Conservation (phyloP, 2,888 invertebrate species). For the Lagria hirta region DNA sequence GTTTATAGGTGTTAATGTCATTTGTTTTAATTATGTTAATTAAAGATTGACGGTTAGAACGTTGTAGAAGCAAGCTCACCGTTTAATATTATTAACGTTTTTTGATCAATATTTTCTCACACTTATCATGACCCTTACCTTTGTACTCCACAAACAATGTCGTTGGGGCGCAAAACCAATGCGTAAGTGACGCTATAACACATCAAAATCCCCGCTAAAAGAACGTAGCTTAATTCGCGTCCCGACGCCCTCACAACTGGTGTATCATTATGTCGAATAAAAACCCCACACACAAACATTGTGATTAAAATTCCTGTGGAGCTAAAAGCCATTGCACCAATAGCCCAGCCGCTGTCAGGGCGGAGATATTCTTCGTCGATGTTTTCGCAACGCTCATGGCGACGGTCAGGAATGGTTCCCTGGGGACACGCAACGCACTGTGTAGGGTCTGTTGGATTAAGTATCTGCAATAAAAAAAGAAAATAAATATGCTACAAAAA, state of each 20-base stretch:
- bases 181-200: constrained; percentile 93
- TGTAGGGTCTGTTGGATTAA: constrained; percentile 77
- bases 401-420: constrained; percentile 79
- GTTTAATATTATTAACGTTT: too few species aligned
- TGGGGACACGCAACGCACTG: constrained; percentile 80
- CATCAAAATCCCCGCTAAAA: constrained; percentile 85
- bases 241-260: constrained; percentile 97
- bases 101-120: too few species aligned
- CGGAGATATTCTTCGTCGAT: constrained; percentile 82
- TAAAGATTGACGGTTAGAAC: too few species aligned
- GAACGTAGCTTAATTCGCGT: constrained; percentile 84
- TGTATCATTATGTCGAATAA: constrained; percentile 77
- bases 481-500: too few species aligned
- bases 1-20: too few species aligned
- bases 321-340: constrained; percentile 89
- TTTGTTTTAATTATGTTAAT: too few species aligned
- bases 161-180: constrained; percentile 81
- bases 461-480: constrained; percentile 62
- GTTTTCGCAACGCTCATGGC: constrained; percentile 71
- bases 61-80: too few species aligned
- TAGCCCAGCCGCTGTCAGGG: constrained; percentile 86
- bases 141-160: constrained; percentile 87
- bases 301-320: constrained; percentile 77
- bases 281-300: constrained; percentile 61
- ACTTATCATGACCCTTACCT: constrained; percentile 67